Percentiles rank a stretch among this genome's conserved stretches.
Evolutionary conservation across 2,797 vertebrate species (phyloP).

Genomic region (Anas flavirostris): DNA sequence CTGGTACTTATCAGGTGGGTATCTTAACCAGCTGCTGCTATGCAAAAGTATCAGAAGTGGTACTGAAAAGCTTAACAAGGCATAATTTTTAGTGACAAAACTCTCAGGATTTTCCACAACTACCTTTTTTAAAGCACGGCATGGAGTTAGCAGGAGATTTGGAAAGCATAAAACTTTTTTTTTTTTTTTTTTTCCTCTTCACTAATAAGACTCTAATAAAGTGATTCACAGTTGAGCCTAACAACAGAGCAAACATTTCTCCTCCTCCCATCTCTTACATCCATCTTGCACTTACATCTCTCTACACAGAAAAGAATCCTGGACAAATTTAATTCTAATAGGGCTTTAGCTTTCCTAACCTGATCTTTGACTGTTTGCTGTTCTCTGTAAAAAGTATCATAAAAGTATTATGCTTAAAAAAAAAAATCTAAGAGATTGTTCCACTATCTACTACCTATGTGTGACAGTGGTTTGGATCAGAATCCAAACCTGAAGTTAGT

Average conservation of each 20-base stretch:
- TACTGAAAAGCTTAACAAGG: neutral
- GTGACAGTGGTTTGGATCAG: neutral
- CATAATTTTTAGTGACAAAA: neutral
- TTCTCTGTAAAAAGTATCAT: too few relatives aligned
- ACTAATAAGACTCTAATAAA: too few relatives aligned
- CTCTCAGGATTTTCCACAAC: neutral
- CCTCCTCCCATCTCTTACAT: neutral
- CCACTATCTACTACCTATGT: neutral
- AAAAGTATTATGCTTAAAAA: too few relatives aligned
- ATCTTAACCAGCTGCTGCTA: neutral
- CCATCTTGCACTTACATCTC: rapidly evolving
- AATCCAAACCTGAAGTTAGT: neutral
- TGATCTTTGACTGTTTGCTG: too few relatives aligned
- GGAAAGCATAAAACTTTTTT: neutral
- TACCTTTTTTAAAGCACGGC: neutral
- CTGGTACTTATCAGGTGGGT: neutral
- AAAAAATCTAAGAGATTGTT: neutral
- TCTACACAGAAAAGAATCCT: neutral
- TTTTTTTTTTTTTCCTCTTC: too few relatives aligned
- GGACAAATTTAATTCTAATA: too few relatives aligned
- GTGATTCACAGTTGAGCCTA: too few relatives aligned
- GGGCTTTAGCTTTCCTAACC: too few relatives aligned
- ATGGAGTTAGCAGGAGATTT: neutral
- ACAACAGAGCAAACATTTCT: neutral
- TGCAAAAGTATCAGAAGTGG: rapidly evolving